These are phyloP conservation scores for Sepiola atlantica DNA, from an alignment of 2,888 invertebrate species.

Conservation along the genomic window DNA sequence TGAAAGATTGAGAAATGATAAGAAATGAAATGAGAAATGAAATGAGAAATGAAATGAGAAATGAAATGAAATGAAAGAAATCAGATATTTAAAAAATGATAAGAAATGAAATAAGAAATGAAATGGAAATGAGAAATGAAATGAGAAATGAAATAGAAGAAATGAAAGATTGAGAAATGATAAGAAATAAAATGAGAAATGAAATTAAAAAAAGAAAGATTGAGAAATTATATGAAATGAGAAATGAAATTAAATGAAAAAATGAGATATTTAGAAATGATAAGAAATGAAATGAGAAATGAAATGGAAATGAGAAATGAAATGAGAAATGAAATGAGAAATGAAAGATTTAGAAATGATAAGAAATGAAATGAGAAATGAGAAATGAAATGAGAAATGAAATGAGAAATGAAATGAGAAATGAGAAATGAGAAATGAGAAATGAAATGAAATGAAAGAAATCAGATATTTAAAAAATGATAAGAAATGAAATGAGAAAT, in stretches of 20 bases:
- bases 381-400: slow-evolving; percentile 39
- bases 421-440: background rate
- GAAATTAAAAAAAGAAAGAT: no score
- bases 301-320: background rate
- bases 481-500: background rate
- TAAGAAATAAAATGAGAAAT: background rate
- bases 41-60: background rate
- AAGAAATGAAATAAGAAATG: background rate
- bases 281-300: background rate
- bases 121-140: background rate
- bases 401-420: background rate
- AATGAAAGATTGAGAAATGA: background rate
- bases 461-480: background rate
- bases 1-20: no score
- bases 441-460: no score
- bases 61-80: no score
- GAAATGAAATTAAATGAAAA: slow-evolving; percentile 33
- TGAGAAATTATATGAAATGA: background rate
- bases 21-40: background rate
- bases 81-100: no score
- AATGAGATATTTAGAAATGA: slow-evolving; percentile 43
- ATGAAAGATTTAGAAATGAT: background rate
- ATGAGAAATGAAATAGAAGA: background rate
- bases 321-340: background rate
- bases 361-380: background rate